Percentiles rank a stretch among this genome's conserved stretches.
Evolutionary conservation across 2,113 vertebrate species (phyloP).

Genomic region (Hemibagrus wyckioides): DNA sequence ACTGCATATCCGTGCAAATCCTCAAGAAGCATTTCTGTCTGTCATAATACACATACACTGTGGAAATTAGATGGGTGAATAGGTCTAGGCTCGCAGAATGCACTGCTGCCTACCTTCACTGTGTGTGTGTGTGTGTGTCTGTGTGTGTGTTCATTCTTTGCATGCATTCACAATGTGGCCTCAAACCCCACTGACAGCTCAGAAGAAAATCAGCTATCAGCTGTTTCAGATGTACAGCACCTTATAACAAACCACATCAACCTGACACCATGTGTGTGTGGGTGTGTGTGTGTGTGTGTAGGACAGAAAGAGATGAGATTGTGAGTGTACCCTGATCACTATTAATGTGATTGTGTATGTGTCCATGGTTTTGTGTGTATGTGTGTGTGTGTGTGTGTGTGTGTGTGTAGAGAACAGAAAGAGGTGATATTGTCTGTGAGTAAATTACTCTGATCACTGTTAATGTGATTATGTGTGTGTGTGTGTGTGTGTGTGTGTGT

Average conservation of each 20-base stretch:
- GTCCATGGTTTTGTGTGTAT: no score
- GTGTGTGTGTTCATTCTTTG: slow-evolving; percentile 3
- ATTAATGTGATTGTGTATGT: no score
- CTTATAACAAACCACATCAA: neutral
- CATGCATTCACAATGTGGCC: neutral
- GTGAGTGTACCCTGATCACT: neutral
- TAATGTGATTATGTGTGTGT: neutral
- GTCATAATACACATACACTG: slow-evolving; percentile 17
- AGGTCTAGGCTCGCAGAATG: slow-evolving; percentile 1
- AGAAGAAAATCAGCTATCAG: neutral
- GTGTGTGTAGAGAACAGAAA: neutral
- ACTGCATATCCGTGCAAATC: slow-evolving; percentile 42
- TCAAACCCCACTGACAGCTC: neutral
- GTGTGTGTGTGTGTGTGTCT: slow-evolving; percentile 25
- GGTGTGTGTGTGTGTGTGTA: neutral
- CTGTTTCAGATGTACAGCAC: neutral
- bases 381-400: neutral
- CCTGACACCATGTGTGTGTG: neutral
- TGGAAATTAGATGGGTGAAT: slow-evolving; percentile 27
- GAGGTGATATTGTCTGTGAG: neutral
- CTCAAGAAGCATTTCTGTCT: slow-evolving; percentile 1
- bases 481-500: neutral
- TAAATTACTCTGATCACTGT: neutral
- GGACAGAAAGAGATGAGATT: neutral
- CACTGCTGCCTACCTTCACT: slow-evolving; percentile 17